Evolutionary conservation across 2,888 invertebrate species (phyloP).

Genomic region (Gortyna flavago): DNA sequence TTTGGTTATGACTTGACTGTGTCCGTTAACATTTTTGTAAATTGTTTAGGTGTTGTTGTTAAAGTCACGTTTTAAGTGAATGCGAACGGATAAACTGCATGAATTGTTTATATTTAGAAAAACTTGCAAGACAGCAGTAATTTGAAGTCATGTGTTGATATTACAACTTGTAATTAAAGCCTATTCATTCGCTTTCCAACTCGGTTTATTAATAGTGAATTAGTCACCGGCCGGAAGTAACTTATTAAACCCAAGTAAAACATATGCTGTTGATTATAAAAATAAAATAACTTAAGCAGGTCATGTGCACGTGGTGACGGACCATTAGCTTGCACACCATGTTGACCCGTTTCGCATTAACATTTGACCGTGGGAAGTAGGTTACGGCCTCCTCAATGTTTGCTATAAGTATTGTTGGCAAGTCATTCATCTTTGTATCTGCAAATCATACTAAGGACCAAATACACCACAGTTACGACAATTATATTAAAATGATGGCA

Average conservation of each 20-base stretch:
- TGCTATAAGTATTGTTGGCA: background rate
- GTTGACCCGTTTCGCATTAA: slow-evolving; percentile 46
- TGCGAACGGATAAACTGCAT: background rate
- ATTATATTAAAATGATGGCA: slow-evolving; percentile 1
- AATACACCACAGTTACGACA: background rate
- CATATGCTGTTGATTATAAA: slow-evolving; percentile 18
- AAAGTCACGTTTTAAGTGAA: slow-evolving; percentile 27
- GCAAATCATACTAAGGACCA: background rate
- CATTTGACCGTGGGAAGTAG: slow-evolving; percentile 54
- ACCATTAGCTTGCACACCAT: slow-evolving; percentile 35
- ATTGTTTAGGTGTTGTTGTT: slow-evolving; percentile 20
- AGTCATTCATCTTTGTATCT: background rate
- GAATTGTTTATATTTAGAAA: slow-evolving; percentile 4
- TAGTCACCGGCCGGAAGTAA: slow-evolving; percentile 11
- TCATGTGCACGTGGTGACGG: slow-evolving; percentile 34
- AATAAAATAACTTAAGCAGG: slow-evolving; percentile 21
- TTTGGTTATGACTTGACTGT: slow-evolving; percentile 36
- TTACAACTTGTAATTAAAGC: slow-evolving; percentile 1
- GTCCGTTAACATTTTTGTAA: slow-evolving; percentile 28
- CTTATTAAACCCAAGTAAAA: slow-evolving; percentile 11
- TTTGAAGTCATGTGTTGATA: background rate
- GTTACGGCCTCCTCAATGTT: slow-evolving; percentile 36
- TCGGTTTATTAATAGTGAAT: background rate
- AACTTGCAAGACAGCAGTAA: slow-evolving; percentile 1
- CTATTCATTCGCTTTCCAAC: background rate